Evolutionary conservation across 2,113 vertebrate species (phyloP).

Genomic region (Alouatta palliata): DNA sequence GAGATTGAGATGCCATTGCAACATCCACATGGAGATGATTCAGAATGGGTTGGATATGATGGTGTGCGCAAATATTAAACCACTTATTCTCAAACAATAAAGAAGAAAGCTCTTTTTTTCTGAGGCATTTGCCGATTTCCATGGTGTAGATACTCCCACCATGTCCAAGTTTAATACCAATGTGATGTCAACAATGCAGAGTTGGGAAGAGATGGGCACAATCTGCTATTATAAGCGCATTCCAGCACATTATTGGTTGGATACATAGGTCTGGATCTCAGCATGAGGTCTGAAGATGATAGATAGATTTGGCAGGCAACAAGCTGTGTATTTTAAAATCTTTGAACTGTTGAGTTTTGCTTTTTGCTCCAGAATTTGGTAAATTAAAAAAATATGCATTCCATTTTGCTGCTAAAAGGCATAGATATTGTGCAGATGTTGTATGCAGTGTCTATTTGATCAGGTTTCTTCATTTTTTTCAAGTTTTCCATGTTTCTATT

Average conservation of each 20-base stretch:
- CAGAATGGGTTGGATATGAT: neutral
- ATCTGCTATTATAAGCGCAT: neutral
- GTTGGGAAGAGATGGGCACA: neutral
- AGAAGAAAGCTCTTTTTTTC: neutral
- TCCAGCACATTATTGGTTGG: rapidly evolving
- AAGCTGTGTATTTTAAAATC: neutral
- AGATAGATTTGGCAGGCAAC: neutral
- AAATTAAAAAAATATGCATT: neutral
- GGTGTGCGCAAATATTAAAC: neutral
- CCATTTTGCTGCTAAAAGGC: neutral
- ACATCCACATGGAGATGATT: neutral
- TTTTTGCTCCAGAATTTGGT: neutral
- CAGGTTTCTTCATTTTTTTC: neutral
- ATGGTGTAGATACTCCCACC: neutral
- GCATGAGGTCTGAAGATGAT: neutral
- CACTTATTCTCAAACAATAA: neutral
- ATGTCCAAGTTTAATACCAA: neutral
- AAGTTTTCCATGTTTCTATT: neutral
- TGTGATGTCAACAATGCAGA: neutral
- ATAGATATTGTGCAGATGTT: neutral
- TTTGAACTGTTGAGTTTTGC: neutral
- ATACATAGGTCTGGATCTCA: neutral
- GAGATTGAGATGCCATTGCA: neutral
- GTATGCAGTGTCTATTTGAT: neutral
- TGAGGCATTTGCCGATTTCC: neutral